These are phyloP conservation scores for Noctua pronuba DNA, from an alignment of 2,888 invertebrate genomes.

Conservation along the genomic window DNA sequence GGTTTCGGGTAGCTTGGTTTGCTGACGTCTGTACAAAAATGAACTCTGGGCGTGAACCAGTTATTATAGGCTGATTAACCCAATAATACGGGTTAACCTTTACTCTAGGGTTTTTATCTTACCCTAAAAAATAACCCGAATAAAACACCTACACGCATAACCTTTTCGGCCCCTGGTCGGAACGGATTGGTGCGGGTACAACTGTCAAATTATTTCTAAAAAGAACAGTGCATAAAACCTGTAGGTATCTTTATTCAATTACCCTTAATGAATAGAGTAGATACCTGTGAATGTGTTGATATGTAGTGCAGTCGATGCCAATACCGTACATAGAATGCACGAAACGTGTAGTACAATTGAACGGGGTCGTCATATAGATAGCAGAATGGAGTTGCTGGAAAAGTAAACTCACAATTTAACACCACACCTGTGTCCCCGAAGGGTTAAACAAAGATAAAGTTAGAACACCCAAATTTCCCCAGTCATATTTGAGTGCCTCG, in stretches of 20 bases:
- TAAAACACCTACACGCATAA: background rate
- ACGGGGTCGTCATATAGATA: conserved; percentile 97
- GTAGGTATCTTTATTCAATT: background rate
- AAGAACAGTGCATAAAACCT: background rate
- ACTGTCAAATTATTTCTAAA: background rate
- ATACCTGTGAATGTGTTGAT: conserved; percentile 96
- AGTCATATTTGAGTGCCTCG: background rate
- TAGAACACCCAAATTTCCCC: background rate
- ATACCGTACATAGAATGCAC: conserved; percentile 97
- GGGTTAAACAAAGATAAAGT: background rate
- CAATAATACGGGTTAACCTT: background rate
- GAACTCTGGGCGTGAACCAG: background rate
- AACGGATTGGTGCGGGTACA: background rate
- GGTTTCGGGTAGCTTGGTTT: too few species aligned
- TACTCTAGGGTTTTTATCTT: background rate
- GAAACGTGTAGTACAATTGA: conserved; percentile 96
- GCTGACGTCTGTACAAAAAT: background rate
- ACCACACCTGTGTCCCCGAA: background rate
- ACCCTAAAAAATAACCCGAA: background rate
- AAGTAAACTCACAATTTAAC: conserved; percentile 56
- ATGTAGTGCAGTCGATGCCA: conserved; percentile 98
- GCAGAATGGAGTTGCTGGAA: conserved; percentile 97
- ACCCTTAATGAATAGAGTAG: background rate
- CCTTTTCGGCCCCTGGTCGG: background rate
- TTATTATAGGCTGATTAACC: background rate